These are phyloP conservation scores for Lytechinus pictus DNA, from an alignment of 35 echinoderm and acorn worm species.

Conservation along the genomic window DNA sequence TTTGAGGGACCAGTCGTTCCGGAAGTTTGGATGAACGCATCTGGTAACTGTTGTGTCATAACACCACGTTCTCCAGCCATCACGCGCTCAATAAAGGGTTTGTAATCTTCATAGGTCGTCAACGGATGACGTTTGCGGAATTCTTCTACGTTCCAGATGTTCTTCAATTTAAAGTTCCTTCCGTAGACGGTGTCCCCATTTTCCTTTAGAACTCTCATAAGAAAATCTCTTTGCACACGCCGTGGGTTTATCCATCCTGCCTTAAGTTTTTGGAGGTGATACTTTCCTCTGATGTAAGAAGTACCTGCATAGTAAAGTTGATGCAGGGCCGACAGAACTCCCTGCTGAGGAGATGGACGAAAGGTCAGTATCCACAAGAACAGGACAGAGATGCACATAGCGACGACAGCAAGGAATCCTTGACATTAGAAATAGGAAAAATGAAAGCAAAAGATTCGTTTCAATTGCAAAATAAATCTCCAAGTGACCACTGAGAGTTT, in stretches of 20 bases:
- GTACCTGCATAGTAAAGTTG: neutral
- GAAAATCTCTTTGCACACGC: slow-evolving; percentile 54
- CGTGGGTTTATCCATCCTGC: neutral
- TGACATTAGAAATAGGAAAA: too few species aligned
- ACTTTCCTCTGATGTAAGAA: neutral
- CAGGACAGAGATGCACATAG: neutral
- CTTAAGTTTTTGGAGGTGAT: neutral
- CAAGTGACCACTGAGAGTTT: too few species aligned
- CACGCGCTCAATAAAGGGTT: slow-evolving; percentile 58
- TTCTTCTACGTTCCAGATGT: slow-evolving; percentile 56
- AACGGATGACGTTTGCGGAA: slow-evolving; percentile 68
- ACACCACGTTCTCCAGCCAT: slow-evolving; percentile 71
- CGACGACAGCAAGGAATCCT: too few species aligned
- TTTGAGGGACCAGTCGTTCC: slow-evolving; percentile 82
- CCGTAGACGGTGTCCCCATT: slow-evolving; percentile 53
- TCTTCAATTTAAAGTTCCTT: too few species aligned
- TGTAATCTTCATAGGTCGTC: slow-evolving; percentile 80
- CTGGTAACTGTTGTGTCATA: slow-evolving; percentile 46
- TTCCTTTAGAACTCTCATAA: slow-evolving; percentile 42
- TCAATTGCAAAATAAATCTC: too few species aligned
- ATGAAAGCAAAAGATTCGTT: too few species aligned
- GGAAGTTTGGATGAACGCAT: slow-evolving; percentile 61
- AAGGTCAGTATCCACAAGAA: too few species aligned
- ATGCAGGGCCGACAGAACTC: neutral
- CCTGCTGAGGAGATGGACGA: neutral